These are phyloP conservation scores for Hoplostethus mediterraneus DNA, from an alignment of 2,797 vertebrate genomes.

Conservation along the genomic window DNA sequence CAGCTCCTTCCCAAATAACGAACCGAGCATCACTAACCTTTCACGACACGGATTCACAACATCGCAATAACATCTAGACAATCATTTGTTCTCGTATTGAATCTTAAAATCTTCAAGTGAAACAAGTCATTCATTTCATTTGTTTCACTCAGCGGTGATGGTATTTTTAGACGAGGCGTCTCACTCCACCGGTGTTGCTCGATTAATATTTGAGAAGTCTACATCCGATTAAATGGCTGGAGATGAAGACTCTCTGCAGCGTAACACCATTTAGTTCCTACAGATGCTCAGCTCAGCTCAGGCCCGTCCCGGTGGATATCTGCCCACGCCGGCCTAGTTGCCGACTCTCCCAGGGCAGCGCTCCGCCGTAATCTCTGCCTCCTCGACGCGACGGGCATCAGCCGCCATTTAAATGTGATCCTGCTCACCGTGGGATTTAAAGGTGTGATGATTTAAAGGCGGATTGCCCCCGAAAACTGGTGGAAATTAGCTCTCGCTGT, in stretches of 20 bases:
- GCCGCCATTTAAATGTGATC: constrained; percentile 52
- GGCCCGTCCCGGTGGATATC: not conserved
- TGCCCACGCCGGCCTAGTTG: not conserved
- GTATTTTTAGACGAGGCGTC: not conserved
- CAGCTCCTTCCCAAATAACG: too few species aligned
- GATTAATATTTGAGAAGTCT: not conserved
- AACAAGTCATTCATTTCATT: too few species aligned
- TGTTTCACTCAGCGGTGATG: too few species aligned
- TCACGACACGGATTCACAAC: too few species aligned
- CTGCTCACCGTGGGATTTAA: constrained; percentile 61
- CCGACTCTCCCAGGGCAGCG: constrained; percentile 34
- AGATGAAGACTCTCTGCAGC: not conserved
- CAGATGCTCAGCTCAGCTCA: not conserved
- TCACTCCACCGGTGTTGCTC: not conserved
- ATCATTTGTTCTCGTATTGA: too few species aligned
- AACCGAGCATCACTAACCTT: too few species aligned
- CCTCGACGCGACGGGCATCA: constrained; percentile 33
- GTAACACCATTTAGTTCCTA: not conserved
- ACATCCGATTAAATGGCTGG: not conserved
- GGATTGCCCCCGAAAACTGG: constrained; percentile 54
- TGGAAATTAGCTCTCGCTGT: constrained; percentile 68
- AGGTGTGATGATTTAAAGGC: constrained; percentile 48
- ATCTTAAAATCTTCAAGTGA: too few species aligned
- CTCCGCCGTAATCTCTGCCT: constrained; percentile 26
- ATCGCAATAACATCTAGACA: too few species aligned